Base-by-base conservation (phyloP, 30 jellyfish, hydroid and myxozoan genomes). In the Morbakka virulenta region DNA sequence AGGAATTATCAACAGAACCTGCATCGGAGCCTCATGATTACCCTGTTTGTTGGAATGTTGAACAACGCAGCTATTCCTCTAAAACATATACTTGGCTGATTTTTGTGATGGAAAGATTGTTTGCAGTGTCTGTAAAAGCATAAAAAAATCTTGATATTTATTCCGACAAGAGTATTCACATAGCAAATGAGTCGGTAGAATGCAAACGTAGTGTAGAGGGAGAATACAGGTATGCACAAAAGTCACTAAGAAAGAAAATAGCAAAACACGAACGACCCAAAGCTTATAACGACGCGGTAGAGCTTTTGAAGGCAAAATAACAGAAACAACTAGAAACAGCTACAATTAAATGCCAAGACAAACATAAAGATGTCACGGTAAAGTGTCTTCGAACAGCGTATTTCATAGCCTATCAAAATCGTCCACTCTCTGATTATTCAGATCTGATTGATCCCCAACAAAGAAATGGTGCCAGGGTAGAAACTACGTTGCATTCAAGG, bases 161-260 rank as follows among this genome's bases (percentile, higher is more conserved):
- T 67, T 34, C 67, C 34, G 80, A 67, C 77, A 30, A 67, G 17
- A 34, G 80, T 67, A 67, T 67, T 30, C 80, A 67, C 67, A 2
- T 67, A 3, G 67, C 67, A 65, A 67, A n/a, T 4, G 80, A 67
- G 73, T 27, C 67, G 80, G 63, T 35, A 2, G 67, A 67, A 28
- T 67, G 80, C 20, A 26, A 67, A 67, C 20, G 12, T 6, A 6
- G 67, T 25, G 65, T 17, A 67, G 80, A 4, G 22, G 31, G 67
- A 67, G 80, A 67, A 50, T 28, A 30, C 24, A 25, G 80, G 30
- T 27, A 28, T 4, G 67, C 80, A 67, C 68, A 67, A 41, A 41
- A 41, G 57, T 17, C 9, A 17, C 57, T 41, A 4, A 41, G 57
- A 0, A 67, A 67, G 25, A 0, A 0, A 17, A 27, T 67, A 2